Conservation (phyloP, 2,113 vertebrate species). For the Martes martes region DNA sequence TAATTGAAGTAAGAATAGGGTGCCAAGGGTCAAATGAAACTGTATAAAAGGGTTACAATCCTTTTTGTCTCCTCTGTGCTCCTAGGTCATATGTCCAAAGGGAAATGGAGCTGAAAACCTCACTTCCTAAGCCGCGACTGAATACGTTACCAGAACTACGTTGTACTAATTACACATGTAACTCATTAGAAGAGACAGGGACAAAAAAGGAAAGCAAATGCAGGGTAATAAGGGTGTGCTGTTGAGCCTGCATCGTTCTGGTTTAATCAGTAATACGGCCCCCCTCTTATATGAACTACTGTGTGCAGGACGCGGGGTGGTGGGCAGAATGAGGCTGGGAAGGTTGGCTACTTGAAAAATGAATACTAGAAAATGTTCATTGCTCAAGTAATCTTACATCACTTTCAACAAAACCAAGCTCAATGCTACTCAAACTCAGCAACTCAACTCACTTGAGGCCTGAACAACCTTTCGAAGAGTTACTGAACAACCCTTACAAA, state of each 20-base stretch:
- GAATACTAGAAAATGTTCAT: neutral
- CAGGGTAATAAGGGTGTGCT: neutral
- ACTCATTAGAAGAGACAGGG: neutral
- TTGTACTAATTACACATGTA: neutral
- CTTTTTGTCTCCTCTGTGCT: neutral
- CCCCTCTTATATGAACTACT: neutral
- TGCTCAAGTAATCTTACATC: neutral
- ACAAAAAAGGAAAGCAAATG: neutral
- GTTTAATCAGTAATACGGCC: neutral
- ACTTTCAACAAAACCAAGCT: neutral
- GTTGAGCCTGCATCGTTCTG: neutral
- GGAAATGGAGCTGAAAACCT: conserved; percentile 34
- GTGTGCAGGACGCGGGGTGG: rapidly evolving
- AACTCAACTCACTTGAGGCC: neutral
- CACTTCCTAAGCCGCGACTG: neutral
- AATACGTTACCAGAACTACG: neutral
- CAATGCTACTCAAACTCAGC: neutral
- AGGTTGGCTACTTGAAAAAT: neutral
- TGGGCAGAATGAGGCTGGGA: rapidly evolving
- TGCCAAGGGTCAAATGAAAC: neutral
- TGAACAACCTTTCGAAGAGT: neutral
- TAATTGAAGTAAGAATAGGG: neutral
- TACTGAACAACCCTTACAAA: neutral
- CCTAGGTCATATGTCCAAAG: neutral
- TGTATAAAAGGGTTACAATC: neutral